These are phyloP conservation scores for Watsonalla binaria DNA, from an alignment of 2,888 invertebrate species.

Conservation along the genomic window DNA sequence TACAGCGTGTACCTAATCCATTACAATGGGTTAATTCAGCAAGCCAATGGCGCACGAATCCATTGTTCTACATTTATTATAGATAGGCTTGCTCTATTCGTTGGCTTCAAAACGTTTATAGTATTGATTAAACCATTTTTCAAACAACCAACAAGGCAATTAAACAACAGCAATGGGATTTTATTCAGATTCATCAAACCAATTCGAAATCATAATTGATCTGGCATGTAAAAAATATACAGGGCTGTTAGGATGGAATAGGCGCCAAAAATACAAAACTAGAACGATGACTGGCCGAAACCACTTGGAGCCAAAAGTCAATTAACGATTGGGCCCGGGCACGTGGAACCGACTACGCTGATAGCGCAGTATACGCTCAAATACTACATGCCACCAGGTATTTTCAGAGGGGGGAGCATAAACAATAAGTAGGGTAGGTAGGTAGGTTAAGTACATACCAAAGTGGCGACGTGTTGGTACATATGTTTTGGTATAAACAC, in stretches of 20 bases:
- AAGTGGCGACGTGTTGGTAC: no score
- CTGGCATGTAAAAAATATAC: slow-evolving; percentile 73
- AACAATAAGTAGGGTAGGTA: no score
- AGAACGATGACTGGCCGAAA: slow-evolving; percentile 74
- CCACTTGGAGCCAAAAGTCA: slow-evolving; percentile 67
- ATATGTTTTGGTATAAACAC: no score
- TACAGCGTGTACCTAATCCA: slow-evolving; percentile 5
- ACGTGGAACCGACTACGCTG: slow-evolving; percentile 53
- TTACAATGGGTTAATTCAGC: slow-evolving; percentile 19
- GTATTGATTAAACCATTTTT: slow-evolving; percentile 68
- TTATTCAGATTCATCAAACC: slow-evolving; percentile 77
- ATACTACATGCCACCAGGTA: slow-evolving; percentile 11
- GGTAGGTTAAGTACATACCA: no score
- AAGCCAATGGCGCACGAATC: slow-evolving; percentile 4
- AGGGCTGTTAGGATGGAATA: slow-evolving; percentile 72
- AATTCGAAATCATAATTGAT: slow-evolving; percentile 77
- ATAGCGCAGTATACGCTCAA: slow-evolving; percentile 35
- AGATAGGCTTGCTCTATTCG: slow-evolving; percentile 19
- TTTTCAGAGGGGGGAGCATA: no score
- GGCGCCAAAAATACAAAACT: slow-evolving; percentile 76
- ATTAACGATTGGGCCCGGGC: slow-evolving; percentile 60
- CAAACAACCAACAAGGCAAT: slow-evolving; percentile 70
- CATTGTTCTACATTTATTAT: slow-evolving; percentile 15
- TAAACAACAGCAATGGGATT: slow-evolving; percentile 75
- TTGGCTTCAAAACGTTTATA: slow-evolving; percentile 42